Evolutionary conservation across 2,888 invertebrate species (phyloP).

Genomic region (Phortica okadai): DNA sequence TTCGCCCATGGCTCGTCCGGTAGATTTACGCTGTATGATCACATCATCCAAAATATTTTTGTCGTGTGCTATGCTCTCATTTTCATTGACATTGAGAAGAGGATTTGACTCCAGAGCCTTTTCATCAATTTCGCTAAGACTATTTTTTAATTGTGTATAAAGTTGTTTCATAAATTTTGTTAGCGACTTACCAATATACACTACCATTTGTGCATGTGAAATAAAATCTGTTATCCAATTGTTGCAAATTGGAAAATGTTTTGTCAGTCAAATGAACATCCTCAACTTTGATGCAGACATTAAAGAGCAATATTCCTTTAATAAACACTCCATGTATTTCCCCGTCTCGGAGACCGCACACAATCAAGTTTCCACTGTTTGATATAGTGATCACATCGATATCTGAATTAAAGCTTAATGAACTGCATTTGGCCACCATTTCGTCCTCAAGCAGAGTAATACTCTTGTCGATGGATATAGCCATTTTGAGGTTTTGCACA

Average conservation of each 20-base stretch:
- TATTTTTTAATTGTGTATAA: constrained; percentile 34
- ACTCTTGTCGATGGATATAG: constrained; percentile 72
- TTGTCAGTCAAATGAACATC: constrained; percentile 61
- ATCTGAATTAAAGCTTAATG: constrained; percentile 66
- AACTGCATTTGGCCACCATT: constrained; percentile 70
- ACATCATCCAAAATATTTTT: constrained; percentile 67
- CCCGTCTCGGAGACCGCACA: constrained; percentile 73
- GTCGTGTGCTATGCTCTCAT: constrained; percentile 61
- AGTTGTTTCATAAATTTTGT: not conserved
- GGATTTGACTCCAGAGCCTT: constrained; percentile 57
- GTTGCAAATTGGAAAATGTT: constrained; percentile 69
- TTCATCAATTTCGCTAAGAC: constrained; percentile 72
- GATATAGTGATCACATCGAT: constrained; percentile 73
- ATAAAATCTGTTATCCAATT: constrained; percentile 61
- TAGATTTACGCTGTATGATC: constrained; percentile 56
- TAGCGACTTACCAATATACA: constrained; percentile 66
- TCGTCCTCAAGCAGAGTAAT: constrained; percentile 74
- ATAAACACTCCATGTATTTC: constrained; percentile 74
- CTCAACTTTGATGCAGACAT: constrained; percentile 65
- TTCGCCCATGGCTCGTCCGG: constrained; percentile 52
- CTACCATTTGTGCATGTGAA: constrained; percentile 72
- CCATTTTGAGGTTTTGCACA: constrained; percentile 72
- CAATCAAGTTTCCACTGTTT: constrained; percentile 71
- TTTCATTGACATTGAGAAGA: constrained; percentile 61
- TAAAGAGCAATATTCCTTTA: constrained; percentile 72